phyloP scores from a whole-genome alignment of 2,888 invertebrate genomes.

The Lasiommata megera region DNA sequence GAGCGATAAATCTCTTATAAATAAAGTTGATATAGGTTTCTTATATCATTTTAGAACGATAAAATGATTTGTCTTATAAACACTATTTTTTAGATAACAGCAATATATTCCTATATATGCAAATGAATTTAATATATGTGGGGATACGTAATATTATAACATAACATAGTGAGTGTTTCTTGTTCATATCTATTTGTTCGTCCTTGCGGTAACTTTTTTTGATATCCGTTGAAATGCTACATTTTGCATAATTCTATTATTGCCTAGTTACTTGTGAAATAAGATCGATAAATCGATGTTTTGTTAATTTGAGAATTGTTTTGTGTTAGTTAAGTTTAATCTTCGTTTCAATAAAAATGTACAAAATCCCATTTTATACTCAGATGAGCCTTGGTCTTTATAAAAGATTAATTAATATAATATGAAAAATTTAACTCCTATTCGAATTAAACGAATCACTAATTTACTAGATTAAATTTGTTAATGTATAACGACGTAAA shows the following conservation, averaged over 20 bases:
- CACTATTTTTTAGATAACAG: no score
- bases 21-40: no score
- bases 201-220: no score
- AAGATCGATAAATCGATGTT: conserved; percentile 5
- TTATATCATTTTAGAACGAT: no score
- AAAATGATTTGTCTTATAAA: no score
- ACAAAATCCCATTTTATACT: conserved; percentile 17
- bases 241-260: background rate
- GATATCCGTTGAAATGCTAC: background rate
- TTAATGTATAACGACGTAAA: conserved; percentile 13
- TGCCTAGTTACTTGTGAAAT: background rate
- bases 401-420: conserved; percentile 10
- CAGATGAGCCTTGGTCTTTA: conserved; percentile 19
- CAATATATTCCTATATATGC: no score
- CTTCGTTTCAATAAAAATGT: conserved; percentile 19
- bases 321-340: conserved; percentile 18
- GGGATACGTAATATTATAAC: no score
- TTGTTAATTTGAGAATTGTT: conserved; percentile 1
- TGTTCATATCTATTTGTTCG: no score
- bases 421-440: background rate
- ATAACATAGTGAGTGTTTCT: no score
- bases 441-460: conserved; percentile 11
- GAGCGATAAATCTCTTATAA: no score
- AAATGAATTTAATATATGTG: no score
- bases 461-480: conserved; percentile 24